Conservation (phyloP, 1,140 invertebrate genomes). For the Hesperophylax magnus region DNA sequence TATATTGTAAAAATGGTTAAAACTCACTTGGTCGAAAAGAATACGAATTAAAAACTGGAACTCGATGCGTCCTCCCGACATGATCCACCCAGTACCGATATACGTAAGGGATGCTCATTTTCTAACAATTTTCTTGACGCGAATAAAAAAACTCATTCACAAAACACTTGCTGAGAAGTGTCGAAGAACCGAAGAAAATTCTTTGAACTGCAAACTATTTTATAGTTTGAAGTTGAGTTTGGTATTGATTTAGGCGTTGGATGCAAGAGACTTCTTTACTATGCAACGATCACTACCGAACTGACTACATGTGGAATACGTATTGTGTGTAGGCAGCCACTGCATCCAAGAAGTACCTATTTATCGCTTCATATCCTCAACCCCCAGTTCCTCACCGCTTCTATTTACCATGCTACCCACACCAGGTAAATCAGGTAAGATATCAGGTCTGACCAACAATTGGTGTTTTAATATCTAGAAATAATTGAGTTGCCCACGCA, state of each 20-base stretch:
- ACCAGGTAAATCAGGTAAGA: too few species aligned
- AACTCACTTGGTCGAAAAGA: constrained; percentile 11
- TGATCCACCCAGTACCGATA: constrained; percentile 23
- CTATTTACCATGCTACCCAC: too few species aligned
- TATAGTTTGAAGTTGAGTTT: too few species aligned
- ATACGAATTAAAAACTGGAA: neutral
- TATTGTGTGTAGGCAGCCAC: neutral
- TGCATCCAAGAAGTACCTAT: neutral
- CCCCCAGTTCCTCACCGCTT: neutral
- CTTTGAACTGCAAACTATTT: too few species aligned
- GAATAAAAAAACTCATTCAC: too few species aligned
- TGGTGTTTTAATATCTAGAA: too few species aligned
- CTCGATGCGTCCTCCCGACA: neutral
- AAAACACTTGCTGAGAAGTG: too few species aligned
- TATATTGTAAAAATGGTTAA: neutral
- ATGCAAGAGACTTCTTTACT: neutral
- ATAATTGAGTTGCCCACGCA: too few species aligned
- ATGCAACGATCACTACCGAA: neutral
- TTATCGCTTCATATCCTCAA: neutral
- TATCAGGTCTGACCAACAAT: too few species aligned
- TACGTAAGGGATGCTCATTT: neutral
- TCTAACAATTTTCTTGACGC: too few species aligned
- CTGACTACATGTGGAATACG: neutral
- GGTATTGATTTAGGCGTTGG: too few species aligned
- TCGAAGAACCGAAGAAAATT: too few species aligned